Percentiles rank a stretch among this genome's conserved stretches.
Evolutionary conservation across 2,113 vertebrate genomes (phyloP).

Genomic region (Machaerirhynchus nigripectus): DNA sequence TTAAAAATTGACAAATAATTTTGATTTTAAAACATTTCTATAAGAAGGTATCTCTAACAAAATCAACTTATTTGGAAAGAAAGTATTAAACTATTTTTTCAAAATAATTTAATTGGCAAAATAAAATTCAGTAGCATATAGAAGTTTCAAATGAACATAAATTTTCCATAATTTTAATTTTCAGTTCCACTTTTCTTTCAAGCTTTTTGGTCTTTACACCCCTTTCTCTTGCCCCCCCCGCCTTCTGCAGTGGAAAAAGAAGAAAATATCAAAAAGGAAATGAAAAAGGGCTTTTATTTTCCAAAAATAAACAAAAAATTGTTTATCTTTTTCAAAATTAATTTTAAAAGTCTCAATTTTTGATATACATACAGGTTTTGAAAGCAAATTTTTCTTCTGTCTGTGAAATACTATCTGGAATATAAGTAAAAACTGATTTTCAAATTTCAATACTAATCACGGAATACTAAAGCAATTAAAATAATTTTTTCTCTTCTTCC

Average conservation of each 20-base stretch:
- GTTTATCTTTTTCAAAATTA: not conserved
- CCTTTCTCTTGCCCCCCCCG: not conserved
- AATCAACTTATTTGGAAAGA: not conserved
- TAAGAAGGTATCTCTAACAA: not conserved
- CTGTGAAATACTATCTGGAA: not conserved
- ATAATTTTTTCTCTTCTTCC: not conserved
- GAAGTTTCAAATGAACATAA: not conserved
- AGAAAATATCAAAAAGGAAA: not conserved
- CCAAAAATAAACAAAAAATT: not conserved
- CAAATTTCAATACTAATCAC: not conserved
- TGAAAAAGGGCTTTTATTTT: not conserved
- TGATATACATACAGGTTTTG: fast-evolving
- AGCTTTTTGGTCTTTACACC: not conserved
- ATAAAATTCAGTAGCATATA: not conserved
- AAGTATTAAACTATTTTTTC: not conserved
- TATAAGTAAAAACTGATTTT: not conserved
- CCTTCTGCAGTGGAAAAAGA: not conserved
- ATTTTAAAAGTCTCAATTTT: not conserved
- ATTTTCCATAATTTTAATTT: not conserved
- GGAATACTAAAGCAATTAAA: not conserved
- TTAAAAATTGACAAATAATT: not conserved
- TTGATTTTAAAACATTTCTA: not conserved
- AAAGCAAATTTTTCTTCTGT: not conserved
- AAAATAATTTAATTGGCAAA: not conserved
- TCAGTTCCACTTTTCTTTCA: not conserved